Evolutionary conservation across 2,113 vertebrate species (phyloP), one percentile per base, ranked within the genome.

Genomic region (Centropus unirufus): DNA sequence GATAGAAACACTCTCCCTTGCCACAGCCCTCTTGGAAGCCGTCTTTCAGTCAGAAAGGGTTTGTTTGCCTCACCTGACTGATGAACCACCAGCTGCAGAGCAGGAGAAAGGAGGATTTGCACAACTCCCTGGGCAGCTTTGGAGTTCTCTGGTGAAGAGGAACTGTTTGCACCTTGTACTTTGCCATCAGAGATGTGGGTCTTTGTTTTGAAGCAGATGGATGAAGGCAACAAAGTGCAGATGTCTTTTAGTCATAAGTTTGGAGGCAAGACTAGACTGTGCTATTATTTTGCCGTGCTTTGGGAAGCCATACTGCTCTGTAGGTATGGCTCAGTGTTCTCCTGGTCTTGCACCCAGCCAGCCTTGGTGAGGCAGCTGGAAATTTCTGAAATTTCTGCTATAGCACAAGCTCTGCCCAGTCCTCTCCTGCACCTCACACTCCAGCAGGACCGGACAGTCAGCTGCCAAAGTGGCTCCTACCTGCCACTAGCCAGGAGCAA

Each of bases 201-300:
- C 12, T 67, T 79, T 27, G 27, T 51, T 89, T 67, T 55, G 62
- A 92, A 64, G 67, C 67, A 47, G 63, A 47, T 9, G 36, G 83
- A 46, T 1, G 1, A 47, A 59, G 67, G 58, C 32, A 94, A 70
- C 21, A 21, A 59, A 88, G 11, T 0, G 0, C 49, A 76, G 62
- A 13, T 6, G 0, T 64, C 47, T 86, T 10, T 2, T 4, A 32
- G 47, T 16, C 1, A 0, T 68, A 42, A 34, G 30, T 69, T 52
- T 26, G 68, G 76, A 64, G 44, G n/a, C 59, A 47, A 73, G 59
- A 29, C 24, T 55, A 58, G 42, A 5, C 57, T 36, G 62, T 24
- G 34, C n/a, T 88, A 79, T n/a, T 79, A 8, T 11, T 61, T 62
- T 24, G 22, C 66, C 6, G 0, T 42, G 62, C 34, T 72, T 55